phyloP scores from a whole-genome alignment of 2,797 vertebrate genomes.

The Hyperoplus lanceolatus region DNA sequence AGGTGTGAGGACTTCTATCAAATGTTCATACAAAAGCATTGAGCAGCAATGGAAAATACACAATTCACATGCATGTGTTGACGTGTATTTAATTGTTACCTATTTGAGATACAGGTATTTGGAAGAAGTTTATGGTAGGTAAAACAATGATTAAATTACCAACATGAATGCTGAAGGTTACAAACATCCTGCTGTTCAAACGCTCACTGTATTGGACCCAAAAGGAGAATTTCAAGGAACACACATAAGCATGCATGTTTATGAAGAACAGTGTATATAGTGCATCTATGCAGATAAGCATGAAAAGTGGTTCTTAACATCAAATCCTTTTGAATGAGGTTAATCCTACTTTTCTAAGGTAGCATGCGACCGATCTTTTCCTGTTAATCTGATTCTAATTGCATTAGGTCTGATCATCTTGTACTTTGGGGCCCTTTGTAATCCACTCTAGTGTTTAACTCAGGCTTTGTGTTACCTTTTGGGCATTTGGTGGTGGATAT shows the following conservation, averaged over 20 bases:
- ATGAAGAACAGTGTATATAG: neutral
- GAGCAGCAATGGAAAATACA: neutral
- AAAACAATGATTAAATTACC: neutral
- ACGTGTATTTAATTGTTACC: neutral
- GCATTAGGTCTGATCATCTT: slow-evolving; percentile 72
- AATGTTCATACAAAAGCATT: neutral
- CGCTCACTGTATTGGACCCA: neutral
- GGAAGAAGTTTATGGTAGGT: neutral
- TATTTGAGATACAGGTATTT: no score
- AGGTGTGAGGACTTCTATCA: neutral
- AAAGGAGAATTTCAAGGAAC: neutral
- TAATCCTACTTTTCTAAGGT: no score
- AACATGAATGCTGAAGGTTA: neutral
- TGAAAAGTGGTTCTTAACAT: slow-evolving; percentile 12
- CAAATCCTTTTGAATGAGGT: slow-evolving; percentile 8
- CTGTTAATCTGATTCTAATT: slow-evolving; percentile 23
- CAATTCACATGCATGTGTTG: neutral
- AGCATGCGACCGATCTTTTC: no score
- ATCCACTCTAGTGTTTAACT: slow-evolving; percentile 74
- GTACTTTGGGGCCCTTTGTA: slow-evolving; percentile 54
- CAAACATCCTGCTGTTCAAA: neutral
- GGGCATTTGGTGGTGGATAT: slow-evolving; percentile 23
- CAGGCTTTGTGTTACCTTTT: slow-evolving; percentile 58
- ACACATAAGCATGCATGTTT: neutral
- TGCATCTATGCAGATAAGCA: neutral